phyloP scores from a whole-genome alignment of 2,113 vertebrate genomes.

The Pachycephala philippinensis region DNA sequence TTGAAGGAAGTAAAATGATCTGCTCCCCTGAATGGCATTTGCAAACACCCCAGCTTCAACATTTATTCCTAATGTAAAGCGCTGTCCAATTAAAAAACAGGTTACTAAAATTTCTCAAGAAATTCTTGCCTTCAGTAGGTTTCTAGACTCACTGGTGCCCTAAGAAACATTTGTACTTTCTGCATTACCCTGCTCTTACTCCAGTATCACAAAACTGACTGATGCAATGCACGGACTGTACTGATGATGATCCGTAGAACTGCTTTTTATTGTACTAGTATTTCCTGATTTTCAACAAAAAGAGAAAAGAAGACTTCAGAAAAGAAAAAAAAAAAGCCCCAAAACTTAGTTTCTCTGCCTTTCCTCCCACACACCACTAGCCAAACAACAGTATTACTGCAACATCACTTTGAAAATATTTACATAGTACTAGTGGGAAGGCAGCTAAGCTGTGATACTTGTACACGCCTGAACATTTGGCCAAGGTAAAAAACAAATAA shows the following conservation, averaged over 20 bases:
- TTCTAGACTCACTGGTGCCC: neutral
- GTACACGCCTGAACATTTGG: neutral
- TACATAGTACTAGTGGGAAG: neutral
- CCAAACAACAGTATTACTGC: neutral
- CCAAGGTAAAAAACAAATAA: neutral
- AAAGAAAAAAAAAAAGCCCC: fast-evolving
- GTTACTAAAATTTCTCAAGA: neutral
- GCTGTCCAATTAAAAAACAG: neutral
- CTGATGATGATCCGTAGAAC: fast-evolving
- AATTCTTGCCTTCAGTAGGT: neutral
- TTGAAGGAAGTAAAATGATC: neutral
- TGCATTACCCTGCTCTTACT: neutral
- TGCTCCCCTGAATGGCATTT: neutral
- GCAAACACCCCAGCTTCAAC: neutral
- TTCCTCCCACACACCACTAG: neutral
- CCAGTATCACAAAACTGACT: neutral
- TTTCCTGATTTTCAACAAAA: neutral
- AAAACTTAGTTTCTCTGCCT: neutral
- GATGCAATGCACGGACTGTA: neutral
- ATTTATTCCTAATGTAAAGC: neutral
- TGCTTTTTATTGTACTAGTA: neutral
- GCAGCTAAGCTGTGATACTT: neutral
- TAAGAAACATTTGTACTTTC: neutral
- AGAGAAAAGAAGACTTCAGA: neutral
- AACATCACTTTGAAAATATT: neutral